Evolutionary conservation across 2,113 vertebrate genomes (phyloP).

Genomic region (Polypterus bichir): DNA sequence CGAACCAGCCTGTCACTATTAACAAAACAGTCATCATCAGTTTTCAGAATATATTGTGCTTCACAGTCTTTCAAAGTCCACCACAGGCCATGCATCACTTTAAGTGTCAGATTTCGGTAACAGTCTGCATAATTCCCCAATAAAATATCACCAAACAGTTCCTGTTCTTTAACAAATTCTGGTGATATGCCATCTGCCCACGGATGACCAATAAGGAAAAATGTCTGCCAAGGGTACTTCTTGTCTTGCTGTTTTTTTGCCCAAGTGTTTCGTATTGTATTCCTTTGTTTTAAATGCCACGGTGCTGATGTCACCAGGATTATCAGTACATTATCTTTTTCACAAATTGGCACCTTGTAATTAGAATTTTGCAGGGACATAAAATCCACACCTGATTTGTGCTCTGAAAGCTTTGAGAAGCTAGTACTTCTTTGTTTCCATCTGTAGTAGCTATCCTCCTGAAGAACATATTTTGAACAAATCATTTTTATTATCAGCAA

Average conservation of each 20-base stretch:
- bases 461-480: not conserved
- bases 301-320: constrained; percentile 10
- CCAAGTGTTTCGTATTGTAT: not conserved
- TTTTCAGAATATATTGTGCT: constrained; percentile 8
- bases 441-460: not conserved
- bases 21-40: constrained; percentile 22
- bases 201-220: constrained; percentile 18
- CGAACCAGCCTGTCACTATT: constrained; percentile 1
- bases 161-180: not conserved
- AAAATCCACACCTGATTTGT: constrained; percentile 13
- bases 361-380: not conserved
- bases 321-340: not conserved
- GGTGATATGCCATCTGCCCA: not conserved
- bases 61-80: constrained; percentile 6
- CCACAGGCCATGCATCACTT: constrained; percentile 10
- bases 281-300: not conserved
- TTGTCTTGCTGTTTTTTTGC: not conserved
- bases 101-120: constrained; percentile 23
- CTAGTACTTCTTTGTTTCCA: not conserved
- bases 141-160: constrained; percentile 7
- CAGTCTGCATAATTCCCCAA: constrained; percentile 12
- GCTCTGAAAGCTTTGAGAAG: not conserved
- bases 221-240: not conserved
- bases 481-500: constrained; percentile 17
- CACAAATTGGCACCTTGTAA: not conserved